A percentile compares a stretch with the other conserved stretches of the same genome.
Evolutionary conservation across 1,140 invertebrate species (phyloP).

Genomic region (Heliconius nattereri): DNA sequence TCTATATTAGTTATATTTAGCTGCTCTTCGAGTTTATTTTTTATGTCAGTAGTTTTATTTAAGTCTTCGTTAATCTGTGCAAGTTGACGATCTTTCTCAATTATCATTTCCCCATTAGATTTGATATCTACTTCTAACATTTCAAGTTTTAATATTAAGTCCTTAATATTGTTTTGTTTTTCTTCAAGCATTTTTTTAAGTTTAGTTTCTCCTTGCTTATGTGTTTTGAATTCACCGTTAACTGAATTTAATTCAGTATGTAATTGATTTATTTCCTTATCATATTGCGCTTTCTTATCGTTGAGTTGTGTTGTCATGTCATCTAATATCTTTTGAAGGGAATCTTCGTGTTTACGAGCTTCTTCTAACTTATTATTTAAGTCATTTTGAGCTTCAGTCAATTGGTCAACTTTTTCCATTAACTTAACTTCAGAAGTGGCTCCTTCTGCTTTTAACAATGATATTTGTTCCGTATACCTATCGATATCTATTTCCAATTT

Average conservation of each 20-base stretch:
- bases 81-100: constrained; percentile 80
- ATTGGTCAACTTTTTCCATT: constrained; percentile 78
- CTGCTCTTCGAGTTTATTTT: constrained; percentile 75
- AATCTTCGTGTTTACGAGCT: constrained; percentile 74
- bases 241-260: constrained; percentile 54
- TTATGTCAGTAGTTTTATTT: constrained; percentile 75
- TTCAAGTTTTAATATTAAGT: constrained; percentile 72
- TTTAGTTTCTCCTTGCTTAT: constrained; percentile 55
- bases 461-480: constrained; percentile 71
- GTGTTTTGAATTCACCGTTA: constrained; percentile 57
- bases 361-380: constrained; percentile 79
- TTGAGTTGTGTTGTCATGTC: constrained; percentile 68
- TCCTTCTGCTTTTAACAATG: constrained; percentile 70
- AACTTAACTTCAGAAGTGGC: constrained; percentile 75
- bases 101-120: constrained; percentile 73
- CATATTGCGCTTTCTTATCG: constrained; percentile 63
- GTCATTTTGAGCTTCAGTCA: constrained; percentile 77
- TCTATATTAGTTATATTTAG: constrained; percentile 63
- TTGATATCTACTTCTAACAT: constrained; percentile 77
- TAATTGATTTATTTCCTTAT: constrained; percentile 65
- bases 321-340: constrained; percentile 74
- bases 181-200: constrained; percentile 63
- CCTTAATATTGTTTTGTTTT: constrained; percentile 75
- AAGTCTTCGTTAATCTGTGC: constrained; percentile 78
- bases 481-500: constrained; percentile 71